Evolutionary conservation across 2,113 vertebrate genomes (phyloP).

Genomic region (Callionymus lyra): DNA sequence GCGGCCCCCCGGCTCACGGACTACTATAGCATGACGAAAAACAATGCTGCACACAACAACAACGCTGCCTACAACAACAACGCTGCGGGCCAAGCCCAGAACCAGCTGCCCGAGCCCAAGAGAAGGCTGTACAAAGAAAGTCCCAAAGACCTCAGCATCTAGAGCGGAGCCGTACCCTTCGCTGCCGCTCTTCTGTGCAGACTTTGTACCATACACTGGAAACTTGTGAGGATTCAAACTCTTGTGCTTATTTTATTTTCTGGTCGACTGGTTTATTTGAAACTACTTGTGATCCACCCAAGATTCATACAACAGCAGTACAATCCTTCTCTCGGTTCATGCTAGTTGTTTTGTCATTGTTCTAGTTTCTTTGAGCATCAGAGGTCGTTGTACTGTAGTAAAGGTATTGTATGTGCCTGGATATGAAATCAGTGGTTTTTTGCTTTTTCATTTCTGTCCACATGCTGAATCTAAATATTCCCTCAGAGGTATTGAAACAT

Average conservation of each 20-base stretch:
- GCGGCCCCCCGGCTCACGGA: constrained; percentile 70
- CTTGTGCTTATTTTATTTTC: constrained; percentile 48
- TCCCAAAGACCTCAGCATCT: constrained; percentile 97
- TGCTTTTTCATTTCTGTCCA: constrained; percentile 50
- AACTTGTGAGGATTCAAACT: constrained; percentile 52
- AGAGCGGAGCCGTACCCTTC: constrained; percentile 44
- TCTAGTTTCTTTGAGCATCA: constrained; percentile 55
- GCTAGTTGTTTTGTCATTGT: constrained; percentile 55
- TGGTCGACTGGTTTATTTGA: constrained; percentile 39
- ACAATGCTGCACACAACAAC: constrained; percentile 67
- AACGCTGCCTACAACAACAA: constrained; percentile 50
- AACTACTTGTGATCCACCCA: constrained; percentile 53
- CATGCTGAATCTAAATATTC: constrained; percentile 57
- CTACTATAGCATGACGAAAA: constrained; percentile 71
- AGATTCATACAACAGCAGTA: constrained; percentile 64
- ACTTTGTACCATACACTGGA: constrained; percentile 60
- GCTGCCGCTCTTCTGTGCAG: constrained; percentile 40
- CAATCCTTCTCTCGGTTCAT: constrained; percentile 57
- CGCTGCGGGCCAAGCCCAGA: constrained; percentile 45
- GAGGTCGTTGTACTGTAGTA: constrained; percentile 60
- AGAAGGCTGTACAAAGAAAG: constrained; percentile 86
- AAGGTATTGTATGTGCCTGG: constrained; percentile 67
- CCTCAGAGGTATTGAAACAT: constrained; percentile 49
- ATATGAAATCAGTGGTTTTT: constrained; percentile 59
- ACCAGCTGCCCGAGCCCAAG: constrained; percentile 75